Evolutionary conservation across 2,797 vertebrate genomes (phyloP), one percentile per base, ranked within the genome.

Genomic region (Enteromius unitaeniatus): DNA sequence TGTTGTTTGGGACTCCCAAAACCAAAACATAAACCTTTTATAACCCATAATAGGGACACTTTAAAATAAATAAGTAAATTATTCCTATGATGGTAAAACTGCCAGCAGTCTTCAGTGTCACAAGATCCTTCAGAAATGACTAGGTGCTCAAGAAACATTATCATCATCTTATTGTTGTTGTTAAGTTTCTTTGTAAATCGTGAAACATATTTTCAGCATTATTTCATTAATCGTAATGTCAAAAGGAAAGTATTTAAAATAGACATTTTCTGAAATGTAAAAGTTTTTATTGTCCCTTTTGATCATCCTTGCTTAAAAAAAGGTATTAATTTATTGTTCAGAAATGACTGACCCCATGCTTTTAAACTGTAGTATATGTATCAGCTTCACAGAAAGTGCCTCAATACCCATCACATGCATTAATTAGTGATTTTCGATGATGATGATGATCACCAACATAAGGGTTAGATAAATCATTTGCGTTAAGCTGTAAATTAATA

Each of bases 401-500:
- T 53, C 53, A 55, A 3, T 37, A 74, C 3, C 28, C 26, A 34
- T 13, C 5, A 23, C 53, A 81, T 73, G 26, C 69, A 65, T 51
- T 4, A 13, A 26, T 60, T 53, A 53, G 19, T 58, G 31, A 51
- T 23, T 37, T 53, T 67, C 6, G 28, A 37, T n/a, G 6, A 45
- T 13, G 10, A 51, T 17, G 10, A 51, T 17, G 23, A 53, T 75
- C 3, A 76, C 45, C 45, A 37, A 51, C n/a, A 40, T 64, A 21
- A 74, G 14, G 42, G 28, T 74, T 74, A 49, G 53, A 28, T 40
- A 19, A 37, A 64, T 82, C 3, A 73, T 62, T 73, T 11, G 65
- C 2, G 28, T 6, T 19, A 67, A n/a, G 42, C 26, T 49, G 65
- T 55, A 58, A 21, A 55, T 80, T 21, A 37, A 42, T 40, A 19